These are phyloP conservation scores for Deladenus siricidicola DNA, from an alignment of 2,888 invertebrate genomes.

Conservation along the genomic window DNA sequence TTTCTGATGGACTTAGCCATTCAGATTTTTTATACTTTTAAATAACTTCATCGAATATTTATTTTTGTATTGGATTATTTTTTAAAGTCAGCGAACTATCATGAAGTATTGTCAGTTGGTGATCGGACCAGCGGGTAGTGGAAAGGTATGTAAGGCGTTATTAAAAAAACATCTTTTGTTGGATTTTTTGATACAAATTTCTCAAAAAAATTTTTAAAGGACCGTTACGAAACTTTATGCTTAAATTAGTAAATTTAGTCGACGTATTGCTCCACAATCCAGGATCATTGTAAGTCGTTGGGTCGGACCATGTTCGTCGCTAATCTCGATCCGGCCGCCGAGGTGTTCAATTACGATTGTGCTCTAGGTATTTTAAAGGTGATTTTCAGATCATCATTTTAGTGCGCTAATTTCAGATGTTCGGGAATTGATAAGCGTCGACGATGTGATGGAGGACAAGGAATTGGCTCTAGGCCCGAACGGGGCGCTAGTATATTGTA, in stretches of 20 bases:
- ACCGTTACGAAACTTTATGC: slow-evolving; percentile 66
- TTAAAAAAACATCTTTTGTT: no score
- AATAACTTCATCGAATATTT: no score
- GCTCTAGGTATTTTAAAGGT: slow-evolving; percentile 59
- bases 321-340: slow-evolving; percentile 95
- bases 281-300: slow-evolving; percentile 69
- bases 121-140: slow-evolving; percentile 80
- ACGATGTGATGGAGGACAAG: slow-evolving; percentile 94
- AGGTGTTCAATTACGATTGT: slow-evolving; percentile 83
- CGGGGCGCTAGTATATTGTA: slow-evolving; percentile 65
- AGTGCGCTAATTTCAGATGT: slow-evolving; percentile 57
- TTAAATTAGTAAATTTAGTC: slow-evolving; percentile 29
- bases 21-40: no score
- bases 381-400: not conserved
- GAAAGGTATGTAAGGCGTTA: slow-evolving; percentile 9
- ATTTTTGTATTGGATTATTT: no score
- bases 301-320: slow-evolving; percentile 67
- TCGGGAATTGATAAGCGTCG: slow-evolving; percentile 71
- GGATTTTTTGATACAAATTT: no score
- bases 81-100: no score
- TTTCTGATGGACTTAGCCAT: no score
- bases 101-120: slow-evolving; percentile 56
- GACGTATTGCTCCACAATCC: slow-evolving; percentile 59
- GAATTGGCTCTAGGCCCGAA: slow-evolving; percentile 89
- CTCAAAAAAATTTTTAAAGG: no score